Percentiles rank a stretch among this genome's conserved stretches.
Evolutionary conservation across 2,113 vertebrate species (phyloP).

Genomic region (Vulpes ferrilata): DNA sequence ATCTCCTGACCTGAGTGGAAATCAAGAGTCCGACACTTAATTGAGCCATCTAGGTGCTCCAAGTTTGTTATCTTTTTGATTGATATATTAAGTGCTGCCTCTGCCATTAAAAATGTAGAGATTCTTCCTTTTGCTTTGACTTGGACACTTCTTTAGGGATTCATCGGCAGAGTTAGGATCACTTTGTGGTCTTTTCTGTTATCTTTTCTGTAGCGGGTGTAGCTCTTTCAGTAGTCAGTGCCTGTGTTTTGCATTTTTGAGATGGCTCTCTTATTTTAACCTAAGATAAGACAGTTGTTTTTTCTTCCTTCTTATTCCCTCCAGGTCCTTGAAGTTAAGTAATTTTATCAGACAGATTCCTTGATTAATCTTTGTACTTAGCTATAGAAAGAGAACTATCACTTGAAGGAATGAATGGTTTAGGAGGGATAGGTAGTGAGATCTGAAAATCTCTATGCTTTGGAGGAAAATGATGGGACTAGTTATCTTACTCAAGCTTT

Average conservation of each 20-base stretch:
- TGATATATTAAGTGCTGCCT: neutral
- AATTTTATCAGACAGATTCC: neutral
- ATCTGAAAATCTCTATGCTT: neutral
- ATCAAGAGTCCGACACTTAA: neutral
- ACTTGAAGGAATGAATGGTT: neutral
- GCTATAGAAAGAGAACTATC: neutral
- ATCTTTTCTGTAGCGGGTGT: neutral
- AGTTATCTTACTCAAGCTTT: neutral
- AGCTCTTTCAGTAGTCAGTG: neutral
- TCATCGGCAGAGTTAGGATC: neutral
- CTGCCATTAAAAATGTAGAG: neutral
- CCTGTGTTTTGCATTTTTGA: constrained; percentile 42
- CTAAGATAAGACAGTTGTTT: neutral
- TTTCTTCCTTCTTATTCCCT: neutral
- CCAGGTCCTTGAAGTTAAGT: neutral
- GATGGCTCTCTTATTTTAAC: neutral
- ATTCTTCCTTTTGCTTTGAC: neutral
- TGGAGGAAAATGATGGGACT: neutral
- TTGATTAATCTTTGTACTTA: neutral
- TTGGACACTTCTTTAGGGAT: neutral
- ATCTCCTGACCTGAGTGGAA: neutral
- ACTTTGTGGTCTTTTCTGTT: neutral
- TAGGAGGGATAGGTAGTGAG: neutral
- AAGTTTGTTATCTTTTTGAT: neutral
- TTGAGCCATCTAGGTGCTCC: neutral